A percentile compares a stretch with the other conserved stretches of the same genome.
phyloP scores from a whole-genome alignment of 1,140 invertebrate genomes.

The Drosophila oshimai region DNA sequence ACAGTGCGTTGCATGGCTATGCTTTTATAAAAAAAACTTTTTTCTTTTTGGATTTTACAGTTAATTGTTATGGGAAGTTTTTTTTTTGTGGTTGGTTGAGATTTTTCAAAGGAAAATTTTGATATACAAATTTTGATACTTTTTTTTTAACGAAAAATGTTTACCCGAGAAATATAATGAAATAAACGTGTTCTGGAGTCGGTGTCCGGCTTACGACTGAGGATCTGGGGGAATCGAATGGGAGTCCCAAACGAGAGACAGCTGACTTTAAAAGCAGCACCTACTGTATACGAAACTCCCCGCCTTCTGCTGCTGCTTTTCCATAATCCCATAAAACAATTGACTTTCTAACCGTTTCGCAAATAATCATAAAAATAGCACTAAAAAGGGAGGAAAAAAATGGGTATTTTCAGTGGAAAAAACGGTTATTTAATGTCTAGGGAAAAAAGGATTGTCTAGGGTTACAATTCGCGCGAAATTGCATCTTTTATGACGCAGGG shows the following conservation, averaged over 20 bases:
- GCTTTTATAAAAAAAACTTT: too few species aligned
- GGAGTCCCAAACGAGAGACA: background rate
- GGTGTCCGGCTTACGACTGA: slow-evolving; percentile 7
- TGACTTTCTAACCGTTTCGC: slow-evolving; percentile 62
- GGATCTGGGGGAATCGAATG: background rate
- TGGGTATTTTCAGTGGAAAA: slow-evolving; percentile 24
- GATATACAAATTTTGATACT: background rate
- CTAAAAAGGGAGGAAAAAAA: slow-evolving; percentile 25
- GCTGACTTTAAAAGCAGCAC: background rate
- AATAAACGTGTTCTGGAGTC: background rate
- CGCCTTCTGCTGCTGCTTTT: slow-evolving; percentile 10
- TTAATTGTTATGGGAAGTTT: background rate
- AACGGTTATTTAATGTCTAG: slow-evolving; percentile 44
- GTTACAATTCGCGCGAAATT: slow-evolving; percentile 68
- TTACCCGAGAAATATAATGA: too few species aligned
- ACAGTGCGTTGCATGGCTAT: background rate
- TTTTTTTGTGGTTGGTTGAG: background rate
- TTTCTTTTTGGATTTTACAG: background rate
- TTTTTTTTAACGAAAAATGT: background rate
- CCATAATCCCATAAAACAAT: slow-evolving; percentile 60
- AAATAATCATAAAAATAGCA: slow-evolving; percentile 25
- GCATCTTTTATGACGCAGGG: slow-evolving; percentile 56
- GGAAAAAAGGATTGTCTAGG: slow-evolving; percentile 66
- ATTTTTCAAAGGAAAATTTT: background rate
- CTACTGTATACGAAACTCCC: background rate